Percentiles rank a stretch among this genome's conserved stretches.
Evolutionary conservation across 2,113 vertebrate genomes (phyloP).

Genomic region (Drymodes brunneopygia): DNA sequence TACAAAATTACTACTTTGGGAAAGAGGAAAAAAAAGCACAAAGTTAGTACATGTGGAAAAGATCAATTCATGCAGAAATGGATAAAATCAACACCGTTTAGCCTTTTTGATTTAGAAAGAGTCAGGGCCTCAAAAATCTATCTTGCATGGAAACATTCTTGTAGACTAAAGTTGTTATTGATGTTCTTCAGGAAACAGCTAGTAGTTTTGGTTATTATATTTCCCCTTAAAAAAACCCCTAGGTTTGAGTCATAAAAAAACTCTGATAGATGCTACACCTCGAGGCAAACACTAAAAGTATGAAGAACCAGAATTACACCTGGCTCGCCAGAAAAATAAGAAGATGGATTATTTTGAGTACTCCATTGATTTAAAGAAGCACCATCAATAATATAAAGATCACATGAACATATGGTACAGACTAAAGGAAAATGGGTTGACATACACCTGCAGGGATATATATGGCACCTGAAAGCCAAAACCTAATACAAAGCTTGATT

Average conservation of each 20-base stretch:
- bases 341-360: conserved; percentile 20
- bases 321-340: conserved; percentile 15
- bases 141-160: neutral
- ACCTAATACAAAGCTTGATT: neutral
- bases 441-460: neutral
- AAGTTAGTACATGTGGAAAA: neutral
- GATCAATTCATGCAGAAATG: neutral
- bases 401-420: neutral
- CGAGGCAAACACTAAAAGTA: neutral
- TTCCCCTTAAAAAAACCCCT: neutral
- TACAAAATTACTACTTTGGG: neutral
- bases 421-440: neutral
- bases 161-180: neutral
- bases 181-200: neutral
- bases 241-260: neutral
- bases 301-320: neutral
- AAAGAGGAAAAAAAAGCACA: neutral
- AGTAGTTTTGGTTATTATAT: neutral
- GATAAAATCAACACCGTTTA: neutral
- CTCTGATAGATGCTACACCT: neutral
- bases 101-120: neutral
- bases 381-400: conserved; percentile 16
- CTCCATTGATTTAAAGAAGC: neutral
- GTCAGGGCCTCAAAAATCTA: neutral
- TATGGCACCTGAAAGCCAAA: neutral